Base-by-base conservation (phyloP, 2,888 invertebrate species). In the Lapara coniferarum region DNA sequence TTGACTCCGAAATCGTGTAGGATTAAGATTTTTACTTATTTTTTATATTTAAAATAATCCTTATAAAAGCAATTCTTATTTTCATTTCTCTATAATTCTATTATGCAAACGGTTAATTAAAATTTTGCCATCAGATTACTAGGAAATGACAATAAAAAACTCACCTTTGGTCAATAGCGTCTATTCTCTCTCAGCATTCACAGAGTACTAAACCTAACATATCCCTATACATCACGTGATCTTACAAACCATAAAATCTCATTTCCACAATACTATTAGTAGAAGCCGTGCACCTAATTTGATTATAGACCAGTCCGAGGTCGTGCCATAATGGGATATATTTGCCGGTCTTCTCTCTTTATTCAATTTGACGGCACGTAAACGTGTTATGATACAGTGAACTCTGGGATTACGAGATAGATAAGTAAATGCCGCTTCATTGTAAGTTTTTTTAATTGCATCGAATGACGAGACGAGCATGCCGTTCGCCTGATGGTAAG, bases 261-360 rank as follows among this genome's bases (percentile, higher is more conserved):
- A 81, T 82, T 81, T 75, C 66, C 70, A 75, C 78, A 78, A 79
- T 77, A 66, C 72, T 70, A 80, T 83, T 83, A 82, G 52, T 16
- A 25, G 78, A 78, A 78, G 77, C 75, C 79, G 7, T 69, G 16
- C 14, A 63, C 19, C 13, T 81, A 80, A 81, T 77, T 71, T 67
- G 70, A 77, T 80, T 73, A 76, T 59, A 56, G 16, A 19, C 37
- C n/a, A 10, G 37, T 30, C 14, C 14, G 51, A 70, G 69, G 69
- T 19, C 69, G 55, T 14, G 13, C 16, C 67, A 44, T 69, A 63
- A 69, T 69, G 51, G 57, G 67, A 68, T 68, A 51, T 49, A n/a
- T 51, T 59, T 52, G 19, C 14, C 13, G 46, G 49, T 63, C 46
- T 63, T 63, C 63, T 49, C 46, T 46, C 46, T 16, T 63, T 59